A percentile compares a stretch with the other conserved stretches of the same genome.
These are phyloP conservation scores for Oreochromis niloticus DNA, from an alignment of 2,113 vertebrate species.

Conservation along the genomic window DNA sequence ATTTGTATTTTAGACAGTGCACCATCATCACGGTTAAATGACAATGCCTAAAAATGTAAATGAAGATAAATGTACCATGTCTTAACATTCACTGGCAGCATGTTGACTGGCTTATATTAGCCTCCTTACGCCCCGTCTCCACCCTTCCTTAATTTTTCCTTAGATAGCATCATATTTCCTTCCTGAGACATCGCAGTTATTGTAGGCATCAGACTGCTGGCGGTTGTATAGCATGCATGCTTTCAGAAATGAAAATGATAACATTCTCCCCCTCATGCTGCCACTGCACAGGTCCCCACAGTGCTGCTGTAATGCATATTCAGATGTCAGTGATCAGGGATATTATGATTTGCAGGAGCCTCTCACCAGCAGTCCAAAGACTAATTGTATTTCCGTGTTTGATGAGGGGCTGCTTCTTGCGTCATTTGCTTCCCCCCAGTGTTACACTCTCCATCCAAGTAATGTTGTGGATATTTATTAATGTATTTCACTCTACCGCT, in stretches of 20 bases:
- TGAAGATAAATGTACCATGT: not conserved
- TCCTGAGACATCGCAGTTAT: not conserved
- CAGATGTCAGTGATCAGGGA: slow-evolving; percentile 71
- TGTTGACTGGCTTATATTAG: not conserved
- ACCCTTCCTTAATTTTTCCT: not conserved
- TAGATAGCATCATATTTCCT: not conserved
- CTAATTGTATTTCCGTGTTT: slow-evolving; percentile 70
- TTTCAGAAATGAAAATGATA: slow-evolving; percentile 14
- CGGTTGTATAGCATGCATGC: not conserved
- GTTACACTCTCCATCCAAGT: slow-evolving; percentile 82
- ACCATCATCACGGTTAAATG: not conserved
- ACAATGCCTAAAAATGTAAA: not conserved
- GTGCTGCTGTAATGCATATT: slow-evolving; percentile 63
- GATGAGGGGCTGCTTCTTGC: slow-evolving; percentile 55
- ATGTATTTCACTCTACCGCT: slow-evolving; percentile 91
- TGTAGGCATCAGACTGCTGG: not conserved
- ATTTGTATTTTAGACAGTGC: not conserved
- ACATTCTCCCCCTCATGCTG: not conserved
- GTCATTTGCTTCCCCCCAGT: slow-evolving; percentile 61
- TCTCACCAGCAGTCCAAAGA: slow-evolving; percentile 40
- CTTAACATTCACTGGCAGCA: not conserved
- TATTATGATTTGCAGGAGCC: slow-evolving; percentile 70
- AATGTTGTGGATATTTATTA: slow-evolving; percentile 90
- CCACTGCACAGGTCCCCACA: not conserved
- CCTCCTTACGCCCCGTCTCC: not conserved